Base-by-base conservation (phyloP, 2,797 vertebrate species). In the Amphiprion clarkii region DNA sequence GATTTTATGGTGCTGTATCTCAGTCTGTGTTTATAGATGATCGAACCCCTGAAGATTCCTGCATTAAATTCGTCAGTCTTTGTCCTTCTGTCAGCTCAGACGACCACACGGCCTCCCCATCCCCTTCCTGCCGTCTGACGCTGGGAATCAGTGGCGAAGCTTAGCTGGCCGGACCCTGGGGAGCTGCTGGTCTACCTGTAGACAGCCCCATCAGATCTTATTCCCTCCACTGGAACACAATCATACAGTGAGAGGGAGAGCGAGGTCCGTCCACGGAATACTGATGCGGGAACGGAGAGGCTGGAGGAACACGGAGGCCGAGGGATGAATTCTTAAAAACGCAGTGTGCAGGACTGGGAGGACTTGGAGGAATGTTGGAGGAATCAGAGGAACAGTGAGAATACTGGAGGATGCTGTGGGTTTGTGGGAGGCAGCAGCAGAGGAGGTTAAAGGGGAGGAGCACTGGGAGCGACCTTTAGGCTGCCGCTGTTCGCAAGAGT, bases 181-280 rank as follows among this genome's bases (percentile, higher is more conserved):
- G 87, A 86, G 70, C 70, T 62, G 71, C 77, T 48, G 56, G 67
- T 78, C 76, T 78, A 87, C 83, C 87, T 81, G 82, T 81, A 72
- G 89, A 87, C 78, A 86, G 82, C 81, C 82, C 71, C 84, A 71
- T 89, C 85, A 88, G 87, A 89, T 87, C 80, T 71, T 78, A 87
- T 83, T 90, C 88, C 82, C 84, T 76, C 65, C 84, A 71, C 82
- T 83, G 79, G 68, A 90, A 88, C 85, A 85, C 88, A 89, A 85
- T 87, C 77, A 85, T 82, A 82, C 77, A 76, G 72, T 31, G 67
- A 76, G 83, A 78, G 56, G 63, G 36, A 42, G 78, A 67, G 77
- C 8, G 0, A 56, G 69, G 46, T 53, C 55, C 74, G 65, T 67
- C 65, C 16, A 61, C 53, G 27, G 88, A 92, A 93, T 93, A 92